Conservation (phyloP, 2,113 vertebrate genomes). For the Machaerirhynchus nigripectus region DNA sequence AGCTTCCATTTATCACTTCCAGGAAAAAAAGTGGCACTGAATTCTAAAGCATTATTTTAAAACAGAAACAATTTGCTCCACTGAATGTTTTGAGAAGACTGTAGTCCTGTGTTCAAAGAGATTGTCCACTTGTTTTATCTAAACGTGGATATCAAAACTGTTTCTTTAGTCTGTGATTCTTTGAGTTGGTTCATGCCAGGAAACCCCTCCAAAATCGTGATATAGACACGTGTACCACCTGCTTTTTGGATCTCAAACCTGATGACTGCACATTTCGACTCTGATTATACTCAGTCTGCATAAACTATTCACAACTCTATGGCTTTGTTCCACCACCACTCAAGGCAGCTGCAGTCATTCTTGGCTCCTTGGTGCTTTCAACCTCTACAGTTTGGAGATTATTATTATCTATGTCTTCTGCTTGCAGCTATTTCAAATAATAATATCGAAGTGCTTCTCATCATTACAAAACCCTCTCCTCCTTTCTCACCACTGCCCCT, state of each 20-base stretch:
- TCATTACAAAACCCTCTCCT: neutral
- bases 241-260: conserved; percentile 34
- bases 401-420: conserved; percentile 37
- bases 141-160: neutral
- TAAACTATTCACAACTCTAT: conserved; percentile 23
- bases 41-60: conserved; percentile 4
- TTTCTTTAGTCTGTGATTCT: conserved; percentile 13
- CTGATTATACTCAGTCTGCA: conserved; percentile 33
- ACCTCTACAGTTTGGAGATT: conserved; percentile 20
- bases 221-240: conserved; percentile 41
- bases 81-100: neutral
- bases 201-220: conserved; percentile 24
- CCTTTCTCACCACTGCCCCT: neutral
- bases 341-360: conserved; percentile 46
- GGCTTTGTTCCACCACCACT: conserved; percentile 18
- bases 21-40: neutral
- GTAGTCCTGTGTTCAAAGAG: neutral
- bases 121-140: neutral
- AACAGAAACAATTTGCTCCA: neutral
- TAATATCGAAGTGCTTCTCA: conserved; percentile 14
- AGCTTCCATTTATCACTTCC: neutral
- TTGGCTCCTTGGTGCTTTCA: conserved; percentile 26
- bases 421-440: conserved; percentile 33
- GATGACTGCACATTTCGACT: conserved; percentile 42
- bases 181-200: conserved; percentile 5